These are phyloP conservation scores for Ficedula albicollis DNA, from an alignment of 2,797 vertebrate species.

Conservation along the genomic window DNA sequence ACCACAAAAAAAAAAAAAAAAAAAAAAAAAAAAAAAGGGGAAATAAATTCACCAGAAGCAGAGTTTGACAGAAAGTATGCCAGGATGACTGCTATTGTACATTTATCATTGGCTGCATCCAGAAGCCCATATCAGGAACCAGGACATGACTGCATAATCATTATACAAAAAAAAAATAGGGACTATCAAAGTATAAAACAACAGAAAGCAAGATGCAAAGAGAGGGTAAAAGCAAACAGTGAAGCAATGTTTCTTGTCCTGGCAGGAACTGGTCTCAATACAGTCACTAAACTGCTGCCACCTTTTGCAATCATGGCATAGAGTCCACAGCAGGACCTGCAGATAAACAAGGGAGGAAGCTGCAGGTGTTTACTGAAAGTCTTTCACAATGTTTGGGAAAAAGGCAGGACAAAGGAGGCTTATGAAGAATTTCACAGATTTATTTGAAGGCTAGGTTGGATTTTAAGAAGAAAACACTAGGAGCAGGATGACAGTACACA, in stretches of 20 bases:
- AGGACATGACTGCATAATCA: background rate
- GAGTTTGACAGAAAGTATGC: background rate
- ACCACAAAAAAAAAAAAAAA: background rate
- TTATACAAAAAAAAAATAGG: background rate
- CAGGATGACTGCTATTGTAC: background rate
- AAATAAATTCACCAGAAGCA: background rate
- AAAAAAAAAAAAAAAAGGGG: background rate
- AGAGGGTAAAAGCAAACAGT: background rate
- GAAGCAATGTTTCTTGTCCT: background rate
- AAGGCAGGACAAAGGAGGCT: background rate
- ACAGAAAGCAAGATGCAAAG: background rate
- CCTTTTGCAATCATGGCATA: fast-evolving
- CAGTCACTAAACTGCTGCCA: background rate
- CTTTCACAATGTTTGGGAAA: background rate
- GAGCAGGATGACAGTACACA: fast-evolving
- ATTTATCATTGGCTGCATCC: background rate
- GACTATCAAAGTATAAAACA: background rate
- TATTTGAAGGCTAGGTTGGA: background rate
- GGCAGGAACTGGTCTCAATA: background rate
- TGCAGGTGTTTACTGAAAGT: background rate
- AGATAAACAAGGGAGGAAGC: background rate
- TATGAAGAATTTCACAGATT: background rate
- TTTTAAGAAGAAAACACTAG: background rate
- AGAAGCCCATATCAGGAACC: background rate
- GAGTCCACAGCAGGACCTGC: background rate